Evolutionary conservation across 1,140 invertebrate species (phyloP).

Genomic region (Mylabris phalerata): DNA sequence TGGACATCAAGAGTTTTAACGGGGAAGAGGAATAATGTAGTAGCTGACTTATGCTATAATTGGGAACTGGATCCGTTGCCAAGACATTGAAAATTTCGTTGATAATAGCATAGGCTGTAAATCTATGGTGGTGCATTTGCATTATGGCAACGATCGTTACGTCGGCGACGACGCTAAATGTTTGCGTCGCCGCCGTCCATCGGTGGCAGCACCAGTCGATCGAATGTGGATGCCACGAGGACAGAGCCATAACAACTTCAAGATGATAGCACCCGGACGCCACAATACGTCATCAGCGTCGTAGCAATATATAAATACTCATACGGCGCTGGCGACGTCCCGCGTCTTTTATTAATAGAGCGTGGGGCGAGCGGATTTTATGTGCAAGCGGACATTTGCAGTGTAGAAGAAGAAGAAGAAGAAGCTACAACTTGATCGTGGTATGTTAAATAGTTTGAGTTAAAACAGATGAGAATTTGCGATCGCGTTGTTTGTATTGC

Average conservation of each 20-base stretch:
- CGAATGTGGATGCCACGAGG: conserved; percentile 6
- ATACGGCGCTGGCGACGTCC: conserved; percentile 15
- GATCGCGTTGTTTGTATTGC: background rate
- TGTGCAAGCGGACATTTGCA: conserved; percentile 9
- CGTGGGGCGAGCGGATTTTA: conserved; percentile 3
- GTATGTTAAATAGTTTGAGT: conserved; percentile 13
- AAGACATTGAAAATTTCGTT: background rate
- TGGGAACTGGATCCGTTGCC: background rate
- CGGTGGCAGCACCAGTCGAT: conserved; percentile 15
- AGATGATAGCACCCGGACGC: conserved; percentile 12
- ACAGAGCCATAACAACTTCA: conserved; percentile 1
- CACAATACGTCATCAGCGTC: conserved; percentile 15
- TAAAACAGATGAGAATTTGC: background rate
- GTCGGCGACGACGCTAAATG: conserved; percentile 8
- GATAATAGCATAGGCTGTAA: background rate
- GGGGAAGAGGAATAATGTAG: no score
- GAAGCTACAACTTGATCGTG: conserved; percentile 3
- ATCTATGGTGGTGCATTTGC: conserved; percentile 17
- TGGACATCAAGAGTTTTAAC: background rate
- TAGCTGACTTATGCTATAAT: background rate
- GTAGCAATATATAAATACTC: conserved; percentile 26
- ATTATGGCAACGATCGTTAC: conserved; percentile 15
- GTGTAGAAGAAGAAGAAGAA: background rate
- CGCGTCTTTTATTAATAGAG: conserved; percentile 21
- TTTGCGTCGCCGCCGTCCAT: conserved; percentile 16